These are phyloP conservation scores for Hippotragus niger DNA, from an alignment of 2,113 vertebrate species.

Conservation along the genomic window DNA sequence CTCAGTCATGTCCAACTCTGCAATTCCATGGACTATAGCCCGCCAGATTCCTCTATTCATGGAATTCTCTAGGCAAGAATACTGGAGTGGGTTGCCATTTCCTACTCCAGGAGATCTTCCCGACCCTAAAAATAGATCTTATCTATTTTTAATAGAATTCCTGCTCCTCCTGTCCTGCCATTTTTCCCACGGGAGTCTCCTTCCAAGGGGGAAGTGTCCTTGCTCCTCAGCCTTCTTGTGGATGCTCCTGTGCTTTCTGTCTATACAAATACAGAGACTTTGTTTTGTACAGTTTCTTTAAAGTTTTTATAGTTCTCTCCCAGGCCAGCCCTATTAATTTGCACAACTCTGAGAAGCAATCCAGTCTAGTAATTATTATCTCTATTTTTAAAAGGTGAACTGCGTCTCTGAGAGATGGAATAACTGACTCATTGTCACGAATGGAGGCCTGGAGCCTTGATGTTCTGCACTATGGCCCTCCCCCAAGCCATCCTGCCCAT, in stretches of 20 bases:
- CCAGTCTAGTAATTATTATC: background rate
- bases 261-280: background rate
- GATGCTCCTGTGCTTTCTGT: background rate
- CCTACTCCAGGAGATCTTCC: background rate
- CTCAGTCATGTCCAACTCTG: background rate
- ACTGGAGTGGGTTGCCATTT: background rate
- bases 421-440: background rate
- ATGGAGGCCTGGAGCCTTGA: background rate
- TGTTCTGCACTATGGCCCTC: background rate
- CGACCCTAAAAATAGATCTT: background rate
- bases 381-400: background rate
- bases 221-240: background rate
- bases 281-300: background rate
- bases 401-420: background rate
- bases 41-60: background rate
- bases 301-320: background rate
- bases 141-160: background rate
- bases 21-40: background rate
- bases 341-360: background rate
- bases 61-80: background rate
- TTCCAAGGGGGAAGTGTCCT: background rate
- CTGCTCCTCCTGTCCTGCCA: background rate
- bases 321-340: slow-evolving; percentile 23
- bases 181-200: background rate
- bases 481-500: background rate